Percentiles rank a stretch among this genome's conserved stretches.
Evolutionary conservation across 1,140 invertebrate genomes (phyloP).

Genomic region (Lepidurus couesii): DNA sequence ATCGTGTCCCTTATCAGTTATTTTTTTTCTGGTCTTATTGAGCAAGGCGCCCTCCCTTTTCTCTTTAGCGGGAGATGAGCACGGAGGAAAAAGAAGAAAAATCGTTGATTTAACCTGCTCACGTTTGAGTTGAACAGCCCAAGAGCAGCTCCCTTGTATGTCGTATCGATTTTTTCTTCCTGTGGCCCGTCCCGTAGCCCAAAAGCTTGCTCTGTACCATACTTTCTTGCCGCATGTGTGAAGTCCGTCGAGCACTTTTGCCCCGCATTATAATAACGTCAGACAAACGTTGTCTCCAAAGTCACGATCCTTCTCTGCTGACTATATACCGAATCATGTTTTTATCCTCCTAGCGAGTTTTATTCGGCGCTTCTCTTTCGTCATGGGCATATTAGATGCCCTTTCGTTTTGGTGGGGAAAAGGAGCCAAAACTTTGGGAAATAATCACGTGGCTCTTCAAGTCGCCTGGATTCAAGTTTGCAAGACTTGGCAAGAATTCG

Average conservation of each 20-base stretch:
- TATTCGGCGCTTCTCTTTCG: too few species aligned
- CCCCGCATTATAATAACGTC: neutral
- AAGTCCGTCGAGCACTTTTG: neutral
- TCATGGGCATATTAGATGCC: neutral
- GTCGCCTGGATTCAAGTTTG: neutral
- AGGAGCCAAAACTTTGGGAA: neutral
- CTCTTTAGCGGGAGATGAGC: too few species aligned
- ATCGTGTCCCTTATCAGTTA: too few species aligned
- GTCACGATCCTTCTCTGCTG: neutral
- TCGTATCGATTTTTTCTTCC: constrained; percentile 1
- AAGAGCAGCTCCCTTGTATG: neutral
- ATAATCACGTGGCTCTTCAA: neutral
- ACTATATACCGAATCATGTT: too few species aligned
- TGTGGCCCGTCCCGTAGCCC: neutral
- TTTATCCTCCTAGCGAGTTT: too few species aligned
- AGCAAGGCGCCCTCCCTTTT: too few species aligned
- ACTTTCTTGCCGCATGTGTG: neutral
- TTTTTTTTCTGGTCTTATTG: too few species aligned
- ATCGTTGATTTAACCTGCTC: constrained; percentile 14
- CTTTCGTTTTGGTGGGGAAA: neutral
- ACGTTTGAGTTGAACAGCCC: constrained; percentile 21
- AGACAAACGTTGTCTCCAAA: neutral
- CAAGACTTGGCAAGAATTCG: constrained; percentile 8
- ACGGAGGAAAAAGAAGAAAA: neutral
- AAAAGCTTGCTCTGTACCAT: neutral